These are phyloP conservation scores for Phania funesta DNA, from an alignment of 2,888 invertebrate species.

Conservation along the genomic window DNA sequence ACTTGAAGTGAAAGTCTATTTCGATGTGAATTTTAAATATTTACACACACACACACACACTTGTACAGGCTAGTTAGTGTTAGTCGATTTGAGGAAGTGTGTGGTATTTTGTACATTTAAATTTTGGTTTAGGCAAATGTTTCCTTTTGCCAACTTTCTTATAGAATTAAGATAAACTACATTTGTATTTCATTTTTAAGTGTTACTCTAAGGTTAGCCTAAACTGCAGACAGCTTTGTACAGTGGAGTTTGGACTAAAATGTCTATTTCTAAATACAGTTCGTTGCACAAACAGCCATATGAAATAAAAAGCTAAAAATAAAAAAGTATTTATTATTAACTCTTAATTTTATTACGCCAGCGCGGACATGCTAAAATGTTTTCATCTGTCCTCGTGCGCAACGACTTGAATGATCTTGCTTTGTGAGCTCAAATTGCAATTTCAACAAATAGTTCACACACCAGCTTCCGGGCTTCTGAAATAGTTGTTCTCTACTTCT, in stretches of 20 bases:
- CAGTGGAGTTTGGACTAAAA: neutral
- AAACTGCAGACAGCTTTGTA: neutral
- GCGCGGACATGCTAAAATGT: too few species aligned
- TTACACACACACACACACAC: slow-evolving; percentile 49
- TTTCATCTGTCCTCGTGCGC: too few species aligned
- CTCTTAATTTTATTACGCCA: too few species aligned
- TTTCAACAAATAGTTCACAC: too few species aligned
- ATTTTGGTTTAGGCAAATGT: slow-evolving; percentile 43
- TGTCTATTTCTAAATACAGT: neutral
- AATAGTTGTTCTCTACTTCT: too few species aligned
- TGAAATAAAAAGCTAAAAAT: too few species aligned
- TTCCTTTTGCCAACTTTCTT: slow-evolving; percentile 36
- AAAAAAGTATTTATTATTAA: too few species aligned
- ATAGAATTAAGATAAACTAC: slow-evolving; percentile 57
- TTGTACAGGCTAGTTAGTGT: slow-evolving; percentile 18
- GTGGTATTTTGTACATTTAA: neutral
- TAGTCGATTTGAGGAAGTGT: neutral
- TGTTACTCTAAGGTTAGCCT: slow-evolving; percentile 18
- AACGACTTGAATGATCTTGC: too few species aligned
- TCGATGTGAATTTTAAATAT: slow-evolving; percentile 50
- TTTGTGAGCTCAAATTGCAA: too few species aligned
- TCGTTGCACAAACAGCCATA: too few species aligned
- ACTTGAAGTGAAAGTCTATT: slow-evolving; percentile 63
- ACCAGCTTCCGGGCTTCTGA: too few species aligned
- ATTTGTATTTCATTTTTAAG: slow-evolving; percentile 23